Evolutionary conservation across 1,140 invertebrate species (phyloP).

Genomic region (Ceratina japonica): DNA sequence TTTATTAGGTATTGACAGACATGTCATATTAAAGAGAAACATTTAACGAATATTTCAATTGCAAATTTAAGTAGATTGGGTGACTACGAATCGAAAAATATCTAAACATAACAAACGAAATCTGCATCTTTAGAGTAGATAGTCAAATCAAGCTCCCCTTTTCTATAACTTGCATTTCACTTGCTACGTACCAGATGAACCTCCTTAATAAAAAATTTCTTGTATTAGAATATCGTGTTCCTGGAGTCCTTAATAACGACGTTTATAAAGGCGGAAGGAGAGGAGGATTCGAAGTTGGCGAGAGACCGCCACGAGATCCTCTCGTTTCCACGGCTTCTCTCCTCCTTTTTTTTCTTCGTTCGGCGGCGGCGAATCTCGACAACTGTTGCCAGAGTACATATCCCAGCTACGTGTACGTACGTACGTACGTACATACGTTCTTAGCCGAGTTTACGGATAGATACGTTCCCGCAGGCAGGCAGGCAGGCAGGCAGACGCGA

Average conservation of each 20-base stretch:
- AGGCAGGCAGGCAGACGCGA: constrained; percentile 50
- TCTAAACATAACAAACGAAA: too few species aligned
- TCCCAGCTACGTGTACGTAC: constrained; percentile 39
- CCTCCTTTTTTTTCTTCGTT: constrained; percentile 51
- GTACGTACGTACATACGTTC: background rate
- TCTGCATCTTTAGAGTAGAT: too few species aligned
- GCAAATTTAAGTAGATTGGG: too few species aligned
- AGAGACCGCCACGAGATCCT: constrained; percentile 51
- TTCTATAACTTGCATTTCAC: too few species aligned
- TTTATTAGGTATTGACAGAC: too few species aligned
- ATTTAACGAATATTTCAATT: too few species aligned
- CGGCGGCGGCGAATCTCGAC: constrained; percentile 51
- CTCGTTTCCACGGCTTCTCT: constrained; percentile 57
- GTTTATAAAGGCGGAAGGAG: constrained; percentile 44
- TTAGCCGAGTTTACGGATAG: constrained; percentile 71
- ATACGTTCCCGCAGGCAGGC: constrained; percentile 70
- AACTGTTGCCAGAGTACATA: constrained; percentile 52
- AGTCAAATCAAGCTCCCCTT: too few species aligned
- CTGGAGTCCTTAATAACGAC: constrained; percentile 35
- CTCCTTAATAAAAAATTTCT: too few species aligned
- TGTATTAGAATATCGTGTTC: too few species aligned
- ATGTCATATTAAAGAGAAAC: too few species aligned
- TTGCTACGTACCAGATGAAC: too few species aligned
- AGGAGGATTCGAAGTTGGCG: constrained; percentile 46
- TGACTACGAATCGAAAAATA: too few species aligned